A percentile compares a stretch with the other conserved stretches of the same genome.
Evolutionary conservation across 2,797 vertebrate species (phyloP).

Genomic region (Streptopelia turtur): DNA sequence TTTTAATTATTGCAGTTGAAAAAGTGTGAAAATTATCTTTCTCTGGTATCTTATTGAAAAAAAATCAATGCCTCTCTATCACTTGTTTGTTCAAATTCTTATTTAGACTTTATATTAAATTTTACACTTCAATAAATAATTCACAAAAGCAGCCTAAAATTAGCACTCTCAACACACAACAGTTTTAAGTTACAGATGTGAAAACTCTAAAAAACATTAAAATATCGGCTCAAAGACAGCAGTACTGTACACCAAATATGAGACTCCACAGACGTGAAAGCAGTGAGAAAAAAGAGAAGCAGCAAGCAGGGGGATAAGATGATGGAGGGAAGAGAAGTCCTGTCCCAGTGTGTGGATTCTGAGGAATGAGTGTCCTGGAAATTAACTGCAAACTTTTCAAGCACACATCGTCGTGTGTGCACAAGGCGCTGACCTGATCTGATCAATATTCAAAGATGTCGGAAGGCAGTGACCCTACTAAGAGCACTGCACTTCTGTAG

Average conservation of each 20-base stretch:
- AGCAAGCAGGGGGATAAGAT: neutral
- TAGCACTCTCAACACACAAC: neutral
- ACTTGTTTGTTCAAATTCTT: neutral
- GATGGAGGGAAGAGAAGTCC: neutral
- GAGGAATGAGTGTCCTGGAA: neutral
- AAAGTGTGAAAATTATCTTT: neutral
- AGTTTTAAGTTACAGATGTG: neutral
- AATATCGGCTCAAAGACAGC: neutral
- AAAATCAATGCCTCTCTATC: neutral
- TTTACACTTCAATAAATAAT: neutral
- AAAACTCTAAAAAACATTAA: neutral
- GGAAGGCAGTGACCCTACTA: neutral
- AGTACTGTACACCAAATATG: neutral
- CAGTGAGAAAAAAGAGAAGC: neutral
- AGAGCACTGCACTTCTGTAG: neutral
- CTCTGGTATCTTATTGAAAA: neutral
- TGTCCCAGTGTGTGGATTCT: neutral
- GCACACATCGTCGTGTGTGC: fast-evolving
- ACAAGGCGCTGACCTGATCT: neutral
- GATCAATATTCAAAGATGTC: neutral
- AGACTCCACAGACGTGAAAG: neutral
- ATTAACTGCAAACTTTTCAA: neutral
- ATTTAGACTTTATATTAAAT: neutral
- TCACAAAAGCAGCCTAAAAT: neutral
- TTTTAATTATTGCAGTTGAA: neutral